Conservation (phyloP, 2,888 invertebrate genomes). For the Lasioglossum villosulum region DNA sequence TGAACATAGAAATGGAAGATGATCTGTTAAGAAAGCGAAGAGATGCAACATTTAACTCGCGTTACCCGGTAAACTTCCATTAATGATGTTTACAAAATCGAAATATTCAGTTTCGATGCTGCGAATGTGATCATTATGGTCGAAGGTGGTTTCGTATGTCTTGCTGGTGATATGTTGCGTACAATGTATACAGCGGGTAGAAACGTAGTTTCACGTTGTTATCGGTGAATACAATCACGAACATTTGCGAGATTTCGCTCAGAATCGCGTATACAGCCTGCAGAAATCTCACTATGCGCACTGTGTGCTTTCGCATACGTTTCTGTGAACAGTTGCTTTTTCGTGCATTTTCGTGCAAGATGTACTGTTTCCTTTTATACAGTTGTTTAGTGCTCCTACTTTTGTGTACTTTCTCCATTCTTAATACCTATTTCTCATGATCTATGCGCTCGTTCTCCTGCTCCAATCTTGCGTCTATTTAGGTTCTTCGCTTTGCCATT, state of each 20-base stretch:
- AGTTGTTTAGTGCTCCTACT: not conserved
- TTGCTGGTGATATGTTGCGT: constrained; percentile 6
- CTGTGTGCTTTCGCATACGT: not conserved
- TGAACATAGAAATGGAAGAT: not conserved
- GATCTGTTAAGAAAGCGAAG: not conserved
- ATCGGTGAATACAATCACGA: constrained; percentile 37
- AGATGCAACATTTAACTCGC: not conserved
- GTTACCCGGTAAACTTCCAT: not conserved
- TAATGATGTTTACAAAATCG: constrained; percentile 12
- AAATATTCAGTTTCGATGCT: constrained; percentile 19
- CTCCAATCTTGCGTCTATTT: not conserved
- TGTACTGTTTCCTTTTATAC: not conserved
- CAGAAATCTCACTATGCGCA: constrained; percentile 15
- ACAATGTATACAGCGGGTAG: not conserved
- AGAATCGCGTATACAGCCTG: not conserved
- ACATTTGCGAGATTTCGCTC: constrained; percentile 31
- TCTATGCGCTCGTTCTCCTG: not conserved
- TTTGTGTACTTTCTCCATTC: not conserved
- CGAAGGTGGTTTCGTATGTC: constrained; percentile 23
- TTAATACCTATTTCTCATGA: not conserved
- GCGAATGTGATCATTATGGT: constrained; percentile 19
- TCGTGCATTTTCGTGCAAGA: constrained; percentile 12
- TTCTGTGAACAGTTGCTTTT: not conserved
- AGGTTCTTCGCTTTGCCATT: not conserved
- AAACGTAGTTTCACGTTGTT: constrained; percentile 30